Evolutionary conservation across 37 sponge, comb jelly and placozoan genomes (phyloP).

Genomic region (Dysidea cf. avara): DNA sequence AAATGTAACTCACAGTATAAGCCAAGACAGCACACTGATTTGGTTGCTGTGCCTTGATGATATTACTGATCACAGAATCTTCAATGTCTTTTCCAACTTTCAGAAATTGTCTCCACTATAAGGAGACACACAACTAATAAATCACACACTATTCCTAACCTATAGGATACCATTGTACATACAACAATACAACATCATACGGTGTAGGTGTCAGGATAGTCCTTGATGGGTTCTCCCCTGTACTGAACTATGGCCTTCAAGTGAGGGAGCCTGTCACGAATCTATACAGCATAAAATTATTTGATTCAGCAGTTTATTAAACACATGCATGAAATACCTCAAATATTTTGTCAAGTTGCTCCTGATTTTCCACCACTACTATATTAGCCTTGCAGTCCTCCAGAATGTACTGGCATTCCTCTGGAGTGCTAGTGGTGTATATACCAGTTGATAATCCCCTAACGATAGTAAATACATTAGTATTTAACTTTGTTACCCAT

Average conservation of each 20-base stretch:
- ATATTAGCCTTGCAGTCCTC: no score
- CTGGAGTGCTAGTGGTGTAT: slow-evolving; percentile 83
- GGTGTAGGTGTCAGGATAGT: no score
- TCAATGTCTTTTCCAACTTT: slow-evolving; percentile 68
- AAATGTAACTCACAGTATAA: slow-evolving; percentile 81
- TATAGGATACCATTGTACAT: no score
- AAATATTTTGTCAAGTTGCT: slow-evolving; percentile 71
- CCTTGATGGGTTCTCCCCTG: no score
- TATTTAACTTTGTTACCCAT: no score
- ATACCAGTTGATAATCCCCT: slow-evolving; percentile 76
- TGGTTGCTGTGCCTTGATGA: slow-evolving; percentile 46
- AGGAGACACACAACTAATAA: no score
- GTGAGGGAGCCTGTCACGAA: slow-evolving; percentile 79
- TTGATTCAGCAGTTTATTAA: no score
- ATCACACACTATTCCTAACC: no score
- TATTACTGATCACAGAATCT: slow-evolving; percentile 47
- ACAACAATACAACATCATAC: no score
- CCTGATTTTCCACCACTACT: slow-evolving; percentile 72
- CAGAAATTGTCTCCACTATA: slow-evolving; percentile 89
- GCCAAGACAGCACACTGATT: slow-evolving; percentile 79
- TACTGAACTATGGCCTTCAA: no score
- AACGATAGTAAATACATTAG: no score
- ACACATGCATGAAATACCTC: no score
- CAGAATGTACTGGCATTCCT: slow-evolving; percentile 78
- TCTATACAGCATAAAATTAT: slow-evolving; percentile 34